phyloP scores from a whole-genome alignment of 2,797 vertebrate species.

The Channallabes apus region DNA sequence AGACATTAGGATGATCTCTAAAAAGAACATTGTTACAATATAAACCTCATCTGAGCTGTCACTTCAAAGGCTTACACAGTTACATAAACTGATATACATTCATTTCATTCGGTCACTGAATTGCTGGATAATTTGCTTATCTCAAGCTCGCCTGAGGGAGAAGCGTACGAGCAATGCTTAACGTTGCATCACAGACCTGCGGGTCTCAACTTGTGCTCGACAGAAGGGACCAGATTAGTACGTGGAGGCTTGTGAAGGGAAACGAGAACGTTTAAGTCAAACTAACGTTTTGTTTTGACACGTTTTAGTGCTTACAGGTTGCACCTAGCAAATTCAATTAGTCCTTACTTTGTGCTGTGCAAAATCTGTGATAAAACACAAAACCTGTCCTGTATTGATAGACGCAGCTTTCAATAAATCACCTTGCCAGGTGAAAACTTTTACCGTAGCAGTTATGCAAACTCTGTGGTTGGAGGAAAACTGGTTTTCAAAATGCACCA shows the following conservation, averaged over 20 bases:
- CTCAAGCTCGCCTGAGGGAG: background rate
- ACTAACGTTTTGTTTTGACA: background rate
- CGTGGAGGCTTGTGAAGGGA: background rate
- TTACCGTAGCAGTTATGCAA: conserved; percentile 75
- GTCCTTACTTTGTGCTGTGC: background rate
- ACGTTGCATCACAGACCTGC: conserved; percentile 43
- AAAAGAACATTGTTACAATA: background rate
- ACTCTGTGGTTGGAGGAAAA: conserved; percentile 56
- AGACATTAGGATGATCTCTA: no score
- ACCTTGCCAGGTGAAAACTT: conserved; percentile 53
- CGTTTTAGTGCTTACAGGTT: background rate
- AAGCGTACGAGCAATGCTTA: conserved; percentile 26
- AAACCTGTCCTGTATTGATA: background rate
- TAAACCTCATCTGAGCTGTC: background rate
- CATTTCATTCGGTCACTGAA: conserved; percentile 9
- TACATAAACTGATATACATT: background rate
- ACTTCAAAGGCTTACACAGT: background rate
- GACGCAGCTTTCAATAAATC: conserved; percentile 38
- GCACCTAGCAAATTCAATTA: background rate
- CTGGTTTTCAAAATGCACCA: conserved; percentile 20
- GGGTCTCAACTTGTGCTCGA: conserved; percentile 42
- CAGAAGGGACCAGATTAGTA: conserved; percentile 27
- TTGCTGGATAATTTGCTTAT: background rate
- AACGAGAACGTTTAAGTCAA: background rate
- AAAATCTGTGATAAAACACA: background rate